Evolutionary conservation across 2,797 vertebrate genomes (phyloP), one percentile per base, ranked within the genome.

Genomic region (Chrosomus eos): DNA sequence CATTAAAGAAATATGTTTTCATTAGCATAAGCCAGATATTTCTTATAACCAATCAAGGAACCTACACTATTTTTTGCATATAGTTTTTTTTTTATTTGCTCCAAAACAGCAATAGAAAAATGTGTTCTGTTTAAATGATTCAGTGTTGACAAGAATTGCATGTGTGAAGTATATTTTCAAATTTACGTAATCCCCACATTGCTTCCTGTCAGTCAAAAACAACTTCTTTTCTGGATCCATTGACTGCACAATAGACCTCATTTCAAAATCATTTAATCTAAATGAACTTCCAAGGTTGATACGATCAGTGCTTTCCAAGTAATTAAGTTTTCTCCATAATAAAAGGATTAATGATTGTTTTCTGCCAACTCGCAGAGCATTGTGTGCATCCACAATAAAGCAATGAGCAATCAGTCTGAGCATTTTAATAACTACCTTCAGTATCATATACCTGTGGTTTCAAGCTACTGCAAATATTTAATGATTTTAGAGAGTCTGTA

Each of bases 351-450:
- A 83, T 90, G 78, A 90, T 60, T 73, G 76, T 86, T 87, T 88
- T 90, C 77, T 80, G 48, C 87, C 88, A 90, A 85, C 45, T 81
- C 51, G 80, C 88, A 67, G 77, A 81, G 51, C 73, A 71, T 81
- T 74, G 79, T 90, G 84, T 86, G 92, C 89, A 89, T 88, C 58
- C 13, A 75, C 87, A 88, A 87, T 82, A 90, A 85, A 86, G 23
- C 70, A 43, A 86, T 81, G 62, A 88, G 88, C 83, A 91, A 89
- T 89, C 87, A 87, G 74, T 90, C 70, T 89, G 68, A 91, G 87
- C 86, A 91, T 92, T 91, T 90, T 91, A 93, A 92, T 90, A 92
- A 86, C 84, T 88, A 86, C 87, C 92, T 88, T 89, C 48, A 81
- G 84, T 85, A 71, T 38, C 81, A 88, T 67, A 88, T 70, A 48